Base-by-base conservation (phyloP, 2,888 invertebrate genomes). In the Invenusta paracnida region DNA sequence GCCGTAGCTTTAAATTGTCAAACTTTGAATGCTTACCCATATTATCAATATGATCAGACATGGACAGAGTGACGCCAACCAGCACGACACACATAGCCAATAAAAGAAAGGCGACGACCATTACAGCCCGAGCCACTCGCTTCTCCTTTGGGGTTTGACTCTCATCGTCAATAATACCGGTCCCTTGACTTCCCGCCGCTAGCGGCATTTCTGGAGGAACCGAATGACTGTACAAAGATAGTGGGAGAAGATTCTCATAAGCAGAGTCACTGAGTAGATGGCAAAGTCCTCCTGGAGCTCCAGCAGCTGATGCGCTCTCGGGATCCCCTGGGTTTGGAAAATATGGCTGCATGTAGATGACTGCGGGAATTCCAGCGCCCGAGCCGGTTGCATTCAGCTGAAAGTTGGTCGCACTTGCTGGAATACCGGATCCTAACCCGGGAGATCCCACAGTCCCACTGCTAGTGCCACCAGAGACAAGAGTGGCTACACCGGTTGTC, bases 1-100 rank as follows among this genome's bases (percentile, higher is more conserved):
- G n/a, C n/a, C n/a, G n/a, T n/a, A n/a, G n/a, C n/a, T n/a, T n/a
- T n/a, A n/a, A n/a, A n/a, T n/a, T n/a, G n/a, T n/a, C n/a, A n/a
- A n/a, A n/a, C n/a, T n/a, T n/a, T n/a, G n/a, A n/a, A n/a, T n/a
- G n/a, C 89, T 94, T 92, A 96, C 96, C 96, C 95, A 96, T 95
- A 90, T 96, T 96, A 91, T 97, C 96, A 90, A 97, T 97, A 88
- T 96, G 94, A 13, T 96, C 96, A 17, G 96, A 96, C 96, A 97
- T 96, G 88, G 96, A 93, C 30, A 97, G 93, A 0, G 96, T 96
- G 86, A 96, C 95, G 23, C 96, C 96, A 30, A 97, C 96, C 87
- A 97, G 93, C 88, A 96, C 93, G 89, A 97, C 93, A 92, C 96
- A 96, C 93, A 96, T 95, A 90, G 96, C 94, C 87, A 96, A 94